These are phyloP conservation scores for Coptotermes formosanus DNA, from an alignment of 1,140 invertebrate genomes.

Conservation along the genomic window DNA sequence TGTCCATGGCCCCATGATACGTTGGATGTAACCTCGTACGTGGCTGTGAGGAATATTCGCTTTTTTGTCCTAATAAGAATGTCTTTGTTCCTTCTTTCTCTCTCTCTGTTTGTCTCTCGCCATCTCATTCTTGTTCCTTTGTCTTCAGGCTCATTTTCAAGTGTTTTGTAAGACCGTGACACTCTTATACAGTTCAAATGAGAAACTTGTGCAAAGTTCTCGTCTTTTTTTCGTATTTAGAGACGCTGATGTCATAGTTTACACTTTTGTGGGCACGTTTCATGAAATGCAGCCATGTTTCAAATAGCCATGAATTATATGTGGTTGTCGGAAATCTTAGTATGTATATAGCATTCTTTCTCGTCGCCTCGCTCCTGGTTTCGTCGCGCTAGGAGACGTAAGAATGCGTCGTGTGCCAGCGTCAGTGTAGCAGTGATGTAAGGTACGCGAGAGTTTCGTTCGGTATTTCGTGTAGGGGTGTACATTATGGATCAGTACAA, in stretches of 20 bases:
- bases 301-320: slow-evolving; percentile 9
- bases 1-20: too few species aligned
- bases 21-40: too few species aligned
- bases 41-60: neutral
- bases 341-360: neutral
- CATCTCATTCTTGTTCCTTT: neutral
- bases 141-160: neutral
- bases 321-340: neutral
- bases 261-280: neutral
- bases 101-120: neutral
- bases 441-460: neutral
- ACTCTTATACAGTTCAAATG: neutral
- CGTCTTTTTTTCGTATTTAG: neutral
- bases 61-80: neutral
- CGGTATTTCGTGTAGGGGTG: too few species aligned
- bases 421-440: neutral
- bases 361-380: neutral
- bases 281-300: neutral
- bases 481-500: too few species aligned
- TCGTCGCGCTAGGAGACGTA: neutral
- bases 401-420: neutral
- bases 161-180: neutral
- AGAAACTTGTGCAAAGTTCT: slow-evolving; percentile 2
- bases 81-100: neutral
- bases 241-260: slow-evolving; percentile 12